phyloP scores from a whole-genome alignment of 2,888 invertebrate genomes.

The Stenchaetothrips biformis region DNA sequence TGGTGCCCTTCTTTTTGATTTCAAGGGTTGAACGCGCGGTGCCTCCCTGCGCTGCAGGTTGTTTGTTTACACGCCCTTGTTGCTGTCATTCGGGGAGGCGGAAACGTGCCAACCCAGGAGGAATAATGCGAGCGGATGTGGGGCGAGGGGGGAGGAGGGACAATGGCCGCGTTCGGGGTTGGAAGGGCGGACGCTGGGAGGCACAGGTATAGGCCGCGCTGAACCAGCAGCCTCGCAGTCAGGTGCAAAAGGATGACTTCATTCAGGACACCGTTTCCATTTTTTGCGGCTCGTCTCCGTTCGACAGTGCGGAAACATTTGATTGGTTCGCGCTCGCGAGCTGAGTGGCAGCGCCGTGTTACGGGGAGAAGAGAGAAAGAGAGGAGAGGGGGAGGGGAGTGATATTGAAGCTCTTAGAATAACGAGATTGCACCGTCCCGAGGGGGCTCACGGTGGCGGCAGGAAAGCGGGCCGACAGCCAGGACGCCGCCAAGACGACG shows the following conservation, averaged over 20 bases:
- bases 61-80: conserved; percentile 8
- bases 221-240: neutral
- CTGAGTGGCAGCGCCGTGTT: no score
- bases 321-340: neutral
- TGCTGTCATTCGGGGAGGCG: neutral
- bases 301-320: neutral
- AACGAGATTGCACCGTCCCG: neutral
- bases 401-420: neutral
- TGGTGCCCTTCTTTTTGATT: no score
- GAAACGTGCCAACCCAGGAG: conserved; percentile 13
- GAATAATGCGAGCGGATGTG: conserved; percentile 11
- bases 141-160: neutral
- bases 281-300: neutral
- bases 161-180: neutral
- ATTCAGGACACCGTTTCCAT: neutral
- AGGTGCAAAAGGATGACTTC: conserved; percentile 9
- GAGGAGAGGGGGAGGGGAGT: neutral
- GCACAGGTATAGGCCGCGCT: neutral
- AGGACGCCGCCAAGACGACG: neutral
- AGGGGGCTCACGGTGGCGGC: neutral
- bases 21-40: no score
- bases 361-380: neutral
- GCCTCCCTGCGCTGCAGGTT: neutral
- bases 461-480: neutral
- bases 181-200: neutral